Evolutionary conservation across 2,888 invertebrate genomes (phyloP), one percentile per base, ranked within the genome.

Genomic region (Drosophila pseudotalamancana): DNA sequence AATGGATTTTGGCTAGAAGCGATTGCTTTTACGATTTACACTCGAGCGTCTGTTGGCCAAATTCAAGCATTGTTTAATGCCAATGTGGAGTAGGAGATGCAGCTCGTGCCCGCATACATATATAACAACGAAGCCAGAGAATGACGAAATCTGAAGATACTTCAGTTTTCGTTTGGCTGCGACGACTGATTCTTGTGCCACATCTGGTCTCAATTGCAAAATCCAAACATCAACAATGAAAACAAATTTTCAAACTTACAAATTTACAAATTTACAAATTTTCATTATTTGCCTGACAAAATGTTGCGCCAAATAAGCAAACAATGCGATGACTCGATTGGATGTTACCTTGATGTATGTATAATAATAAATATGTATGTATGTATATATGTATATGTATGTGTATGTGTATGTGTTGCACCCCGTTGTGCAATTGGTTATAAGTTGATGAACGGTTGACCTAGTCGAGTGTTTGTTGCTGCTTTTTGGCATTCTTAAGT

Each of bases 221-320:
- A 80, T 79, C 80, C 86, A 80, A 80, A 80, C 79, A 79, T 85
- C 64, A 80, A 80, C 80, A 86, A 84, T 76, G 64, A 66, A 79
- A n/a, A n/a, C n/a, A n/a, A n/a, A n/a, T n/a, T n/a, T n/a, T n/a
- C n/a, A n/a, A n/a, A n/a, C n/a, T n/a, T n/a, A n/a, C n/a, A n/a
- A n/a, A n/a, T n/a, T n/a, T n/a, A n/a, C n/a, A n/a, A n/a, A n/a
- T n/a, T n/a, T n/a, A 57, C 66, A 85, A 75, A 64, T 82, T 72
- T 85, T 83, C 66, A 72, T 85, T 79, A 79, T 79, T 79, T 79
- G 76, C 75, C 72, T 85, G 79, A 78, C 82, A 80, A 78, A 78
- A 84, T 77, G 78, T 75, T 82, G 79, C 79, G 46, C 42, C 73
- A 79, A 83, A 79, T 79, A 73, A 40, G 67, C 57, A 80, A 83